phyloP scores from a whole-genome alignment of 1,140 invertebrate species.

The Ceratina japonica region DNA sequence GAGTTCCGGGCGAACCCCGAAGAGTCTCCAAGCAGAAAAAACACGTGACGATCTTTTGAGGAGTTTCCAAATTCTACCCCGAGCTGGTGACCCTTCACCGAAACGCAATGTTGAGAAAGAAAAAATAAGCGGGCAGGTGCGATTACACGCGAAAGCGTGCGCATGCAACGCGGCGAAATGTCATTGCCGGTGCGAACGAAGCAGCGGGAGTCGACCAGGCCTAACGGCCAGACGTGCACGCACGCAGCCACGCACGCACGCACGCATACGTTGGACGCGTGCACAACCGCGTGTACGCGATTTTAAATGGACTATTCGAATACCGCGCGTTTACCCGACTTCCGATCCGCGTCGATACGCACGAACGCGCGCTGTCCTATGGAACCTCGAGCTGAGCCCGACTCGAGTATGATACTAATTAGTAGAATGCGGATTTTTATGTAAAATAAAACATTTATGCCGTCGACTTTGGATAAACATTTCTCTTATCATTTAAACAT shows the following conservation, averaged over 20 bases:
- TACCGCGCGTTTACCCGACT: neutral
- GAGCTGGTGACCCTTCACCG: too few relatives aligned
- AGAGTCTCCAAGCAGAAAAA: too few relatives aligned
- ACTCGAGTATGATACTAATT: neutral
- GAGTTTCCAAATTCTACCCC: too few relatives aligned
- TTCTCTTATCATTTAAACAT: too few relatives aligned
- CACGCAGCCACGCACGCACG: conserved; percentile 31
- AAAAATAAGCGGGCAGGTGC: conserved; percentile 61
- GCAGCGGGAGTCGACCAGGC: conserved; percentile 49
- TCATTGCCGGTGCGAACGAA: conserved; percentile 60
- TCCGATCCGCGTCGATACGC: neutral
- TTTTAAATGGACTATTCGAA: conserved; percentile 20
- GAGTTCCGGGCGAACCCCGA: too few relatives aligned
- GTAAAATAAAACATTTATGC: too few relatives aligned
- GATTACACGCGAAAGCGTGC: conserved; percentile 63
- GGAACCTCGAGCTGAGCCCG: too few relatives aligned
- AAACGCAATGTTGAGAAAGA: neutral
- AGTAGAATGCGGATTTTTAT: too few relatives aligned
- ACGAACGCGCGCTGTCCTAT: neutral
- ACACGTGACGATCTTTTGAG: too few relatives aligned
- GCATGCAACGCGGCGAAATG: conserved; percentile 65
- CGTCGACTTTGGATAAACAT: too few relatives aligned
- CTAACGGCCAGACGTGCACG: conserved; percentile 56
- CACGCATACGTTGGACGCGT: conserved; percentile 7
- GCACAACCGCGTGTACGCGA: conserved; percentile 6